Percentiles rank a stretch among this genome's conserved stretches.
Conservation (phyloP, 2,888 invertebrate genomes). For the Apodemia mormo region DNA sequence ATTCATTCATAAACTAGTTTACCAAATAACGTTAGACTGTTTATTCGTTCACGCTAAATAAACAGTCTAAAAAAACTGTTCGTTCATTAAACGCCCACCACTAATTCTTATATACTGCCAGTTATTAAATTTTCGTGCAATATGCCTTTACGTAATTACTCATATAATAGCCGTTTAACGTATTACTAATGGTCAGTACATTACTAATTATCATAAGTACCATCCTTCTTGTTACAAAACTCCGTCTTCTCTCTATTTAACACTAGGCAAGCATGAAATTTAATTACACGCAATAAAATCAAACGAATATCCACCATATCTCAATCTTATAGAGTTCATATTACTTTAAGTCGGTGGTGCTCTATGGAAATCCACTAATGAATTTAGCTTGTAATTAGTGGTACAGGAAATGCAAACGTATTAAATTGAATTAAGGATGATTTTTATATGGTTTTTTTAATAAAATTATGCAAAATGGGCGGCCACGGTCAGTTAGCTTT, state of each 20-base stretch:
- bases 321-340: constrained; percentile 23
- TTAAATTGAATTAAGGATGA: constrained; percentile 25
- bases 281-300: constrained; percentile 22
- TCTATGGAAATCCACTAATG: constrained; percentile 41
- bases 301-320: constrained; percentile 28
- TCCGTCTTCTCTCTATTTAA: constrained; percentile 45
- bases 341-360: constrained; percentile 32
- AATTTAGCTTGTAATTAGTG: constrained; percentile 37
- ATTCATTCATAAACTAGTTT: no score
- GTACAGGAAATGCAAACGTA: constrained; percentile 31
- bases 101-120: no score
- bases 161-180: neutral
- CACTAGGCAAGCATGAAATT: constrained; percentile 46
- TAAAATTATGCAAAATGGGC: constrained; percentile 38
- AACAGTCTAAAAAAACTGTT: no score
- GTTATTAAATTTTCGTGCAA: constrained; percentile 19
- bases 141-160: neutral
- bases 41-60: no score
- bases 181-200: constrained; percentile 13
- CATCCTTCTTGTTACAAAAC: constrained; percentile 37
- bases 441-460: constrained; percentile 24
- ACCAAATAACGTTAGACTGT: no score
- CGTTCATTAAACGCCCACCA: no score
- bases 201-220: constrained; percentile 34
- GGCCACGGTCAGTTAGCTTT: constrained; percentile 44